Conservation (phyloP, 1,140 invertebrate species). For the Drosophila obscura region DNA sequence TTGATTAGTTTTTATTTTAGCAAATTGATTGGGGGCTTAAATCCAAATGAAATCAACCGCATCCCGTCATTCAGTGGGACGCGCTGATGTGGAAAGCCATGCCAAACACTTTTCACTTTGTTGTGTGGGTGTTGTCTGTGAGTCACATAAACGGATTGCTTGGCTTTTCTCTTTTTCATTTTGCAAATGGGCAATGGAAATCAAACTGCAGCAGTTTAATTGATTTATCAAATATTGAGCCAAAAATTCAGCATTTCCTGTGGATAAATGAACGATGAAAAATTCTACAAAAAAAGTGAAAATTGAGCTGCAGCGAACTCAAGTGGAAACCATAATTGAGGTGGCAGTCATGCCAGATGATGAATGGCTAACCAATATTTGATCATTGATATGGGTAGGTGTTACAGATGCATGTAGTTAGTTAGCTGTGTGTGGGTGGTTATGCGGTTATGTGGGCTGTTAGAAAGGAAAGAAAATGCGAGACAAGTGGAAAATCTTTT, state of each 20-base stretch:
- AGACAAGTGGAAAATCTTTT: too few relatives aligned
- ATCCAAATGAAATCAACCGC: constrained; percentile 14
- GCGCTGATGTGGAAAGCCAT: constrained; percentile 50
- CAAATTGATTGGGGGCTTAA: constrained; percentile 31
- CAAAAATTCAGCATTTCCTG: too few relatives aligned
- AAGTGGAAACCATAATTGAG: not conserved
- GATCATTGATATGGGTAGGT: not conserved
- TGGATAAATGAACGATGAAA: not conserved
- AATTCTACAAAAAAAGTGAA: not conserved
- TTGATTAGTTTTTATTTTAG: constrained; percentile 27
- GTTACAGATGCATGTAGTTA: too few relatives aligned
- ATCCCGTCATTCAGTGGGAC: constrained; percentile 22
- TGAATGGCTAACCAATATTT: not conserved
- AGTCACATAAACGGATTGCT: not conserved
- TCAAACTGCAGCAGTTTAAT: constrained; percentile 1
- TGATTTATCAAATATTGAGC: constrained; percentile 2
- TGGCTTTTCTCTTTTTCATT: too few relatives aligned
- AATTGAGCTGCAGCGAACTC: too few relatives aligned
- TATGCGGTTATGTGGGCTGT: too few relatives aligned
- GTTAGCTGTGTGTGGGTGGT: too few relatives aligned
- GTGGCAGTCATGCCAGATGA: not conserved
- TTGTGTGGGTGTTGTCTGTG: not conserved
- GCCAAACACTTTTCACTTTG: constrained; percentile 29
- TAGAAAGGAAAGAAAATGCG: too few relatives aligned
- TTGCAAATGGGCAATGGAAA: not conserved